A percentile compares a stretch with the other conserved stretches of the same genome.
Conservation (phyloP, 35 echinoderm and acorn worm genomes). For the Apostichopus japonicus region DNA sequence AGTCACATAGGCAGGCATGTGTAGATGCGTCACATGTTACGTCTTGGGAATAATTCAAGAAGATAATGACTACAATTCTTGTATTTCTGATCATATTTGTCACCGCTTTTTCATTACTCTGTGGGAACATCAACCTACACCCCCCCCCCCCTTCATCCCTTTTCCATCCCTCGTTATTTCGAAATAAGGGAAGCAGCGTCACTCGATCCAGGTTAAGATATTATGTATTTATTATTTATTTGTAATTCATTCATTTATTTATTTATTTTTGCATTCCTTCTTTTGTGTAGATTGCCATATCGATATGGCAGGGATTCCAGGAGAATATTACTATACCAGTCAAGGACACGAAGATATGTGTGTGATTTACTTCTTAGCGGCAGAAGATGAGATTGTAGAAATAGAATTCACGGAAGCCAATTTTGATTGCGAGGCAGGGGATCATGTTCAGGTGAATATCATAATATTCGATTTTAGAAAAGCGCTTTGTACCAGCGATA, state of each 20-base stretch:
- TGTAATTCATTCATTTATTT: too few relatives aligned
- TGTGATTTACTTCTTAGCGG: not conserved
- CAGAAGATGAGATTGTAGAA: slow-evolving; percentile 8
- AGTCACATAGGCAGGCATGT: not conserved
- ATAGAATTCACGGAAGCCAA: slow-evolving; percentile 10
- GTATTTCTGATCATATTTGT: not conserved
- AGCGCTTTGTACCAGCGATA: too few relatives aligned
- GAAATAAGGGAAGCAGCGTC: not conserved
- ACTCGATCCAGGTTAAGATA: too few relatives aligned
- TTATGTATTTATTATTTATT: too few relatives aligned
- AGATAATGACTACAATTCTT: not conserved
- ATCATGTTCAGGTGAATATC: not conserved
- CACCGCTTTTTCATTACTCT: not conserved
- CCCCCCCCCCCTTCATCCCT: not conserved
- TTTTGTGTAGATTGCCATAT: not conserved
- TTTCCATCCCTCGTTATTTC: not conserved
- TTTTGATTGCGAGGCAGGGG: slow-evolving; percentile 1
- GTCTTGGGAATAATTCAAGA: not conserved
- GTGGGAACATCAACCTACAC: not conserved
- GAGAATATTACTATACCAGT: slow-evolving; percentile 17
- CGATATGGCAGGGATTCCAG: slow-evolving; percentile 26
- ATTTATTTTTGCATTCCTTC: not conserved
- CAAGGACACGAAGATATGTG: slow-evolving; percentile 7
- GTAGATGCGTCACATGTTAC: not conserved
- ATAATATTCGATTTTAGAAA: too few relatives aligned